Base-by-base conservation (phyloP, 2,797 vertebrate species). In the Cetoscarus ocellatus region DNA sequence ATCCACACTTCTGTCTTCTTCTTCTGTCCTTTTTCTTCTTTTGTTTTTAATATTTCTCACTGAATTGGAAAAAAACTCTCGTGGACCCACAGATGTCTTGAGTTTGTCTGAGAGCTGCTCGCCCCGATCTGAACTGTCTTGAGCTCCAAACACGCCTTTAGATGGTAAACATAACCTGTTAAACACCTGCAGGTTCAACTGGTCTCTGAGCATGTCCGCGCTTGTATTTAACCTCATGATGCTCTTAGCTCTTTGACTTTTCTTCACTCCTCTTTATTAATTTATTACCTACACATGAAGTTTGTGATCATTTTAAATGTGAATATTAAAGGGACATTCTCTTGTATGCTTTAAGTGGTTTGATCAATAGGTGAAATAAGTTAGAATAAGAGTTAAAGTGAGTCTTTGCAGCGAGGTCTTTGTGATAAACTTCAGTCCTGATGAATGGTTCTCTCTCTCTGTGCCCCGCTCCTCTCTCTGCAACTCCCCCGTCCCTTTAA, bases 401-500 rank as follows among this genome's bases (percentile, higher is more conserved):
- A 14, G 10, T 19, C 10, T 5, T 27, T 10, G 9, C 9, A 8
- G 17, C 48, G 19, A 3, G n/a, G 45, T 47, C 3, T 47, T 17
- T 67, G 54, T 60, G 19, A 50, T 57, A 52, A 70, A 45, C 27
- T 1, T 3, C 15, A 57, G 18, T 10, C 39, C 27, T 47, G 35
- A 61, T 47, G 53, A 72, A 12, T 67, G 2, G 18, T 42, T 2
- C 2, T 27, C 27, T 27, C 27, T 27, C 59, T 57, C 11, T 47
- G 81, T 75, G 42, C 53, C 38, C 51, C 19, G 43, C 44, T 10
- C 51, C 3, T 72, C 75, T 80, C 55, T 79, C 63, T 72, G 73
- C 65, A 73, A 36, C 38, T 75, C 61, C 51, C 72, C 81, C 90
- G 70, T 82, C 84, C 80, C 86, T 92, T 92, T 92, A 91, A 91